Evolutionary conservation across 2,888 invertebrate species (phyloP), one percentile per base, ranked within the genome.

Genomic region (Noctuana brunneofusca): DNA sequence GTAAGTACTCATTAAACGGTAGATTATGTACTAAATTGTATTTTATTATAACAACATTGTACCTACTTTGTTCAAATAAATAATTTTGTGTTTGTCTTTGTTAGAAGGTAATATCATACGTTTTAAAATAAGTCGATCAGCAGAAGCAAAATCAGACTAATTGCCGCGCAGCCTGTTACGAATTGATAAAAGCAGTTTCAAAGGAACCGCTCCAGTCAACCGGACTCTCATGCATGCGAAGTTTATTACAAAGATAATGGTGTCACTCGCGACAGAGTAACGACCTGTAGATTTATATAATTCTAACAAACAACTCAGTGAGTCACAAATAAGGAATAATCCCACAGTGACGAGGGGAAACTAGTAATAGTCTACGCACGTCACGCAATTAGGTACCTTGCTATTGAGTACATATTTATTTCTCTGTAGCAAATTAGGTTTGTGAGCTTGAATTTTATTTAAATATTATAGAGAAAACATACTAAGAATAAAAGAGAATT

Each of bases 111-210:
- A n/a, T n/a, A 35, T 35, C 35, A 35, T 12, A 46, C 27, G 22
- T 32, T 32, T 0, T 11, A 53, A 59, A 32, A 53, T 53, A 35
- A 53, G 22, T 22, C 22, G 48, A 0, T 20, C 12, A 14, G 50
- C 60, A 63, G 58, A 53, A 64, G 41, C 63, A 49, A 50, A 62
- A 59, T 64, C 66, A 57, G 64, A 67, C 68, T 69, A 69, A 69
- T 72, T 70, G 68, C 65, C 64, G 59, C 57, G 56, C 57, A 50
- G 64, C 53, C 63, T 72, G 67, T 63, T 65, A 65, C 64, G 67
- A 68, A 67, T 68, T 71, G 66, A 71, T 71, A 71, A 67, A 66
- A 66, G 65, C 66, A 41, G 66, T 67, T 63, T 72, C 69, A 70
- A 71, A 71, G 67, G 58, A 48, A 64, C 70, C 71, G 73, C 71